These are phyloP conservation scores for Rhodeus uyekii DNA, from an alignment of 2,797 vertebrate genomes.

Conservation along the genomic window DNA sequence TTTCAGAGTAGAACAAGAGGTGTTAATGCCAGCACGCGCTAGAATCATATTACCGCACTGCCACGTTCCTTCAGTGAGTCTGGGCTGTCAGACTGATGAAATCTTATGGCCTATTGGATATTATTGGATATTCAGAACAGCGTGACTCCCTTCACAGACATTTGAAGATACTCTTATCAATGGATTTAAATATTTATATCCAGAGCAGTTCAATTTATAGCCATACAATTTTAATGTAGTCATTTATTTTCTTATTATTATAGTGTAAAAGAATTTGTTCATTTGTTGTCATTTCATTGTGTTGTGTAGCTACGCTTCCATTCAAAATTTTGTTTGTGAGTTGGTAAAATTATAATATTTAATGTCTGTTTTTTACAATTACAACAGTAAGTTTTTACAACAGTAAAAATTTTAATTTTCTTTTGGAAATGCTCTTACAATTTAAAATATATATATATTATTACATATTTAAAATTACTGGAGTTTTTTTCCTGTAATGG, in stretches of 20 bases:
- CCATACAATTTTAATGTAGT: background rate
- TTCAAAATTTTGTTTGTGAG: background rate
- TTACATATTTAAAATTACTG: background rate
- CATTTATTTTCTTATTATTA: background rate
- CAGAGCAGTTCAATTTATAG: background rate
- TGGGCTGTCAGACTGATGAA: background rate
- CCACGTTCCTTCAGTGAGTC: constrained; percentile 9
- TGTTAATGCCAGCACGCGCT: constrained; percentile 37
- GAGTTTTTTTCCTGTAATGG: background rate
- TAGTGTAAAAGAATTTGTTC: background rate
- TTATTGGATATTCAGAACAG: background rate
- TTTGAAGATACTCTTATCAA: background rate
- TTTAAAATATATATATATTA: no score
- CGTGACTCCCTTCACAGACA: background rate
- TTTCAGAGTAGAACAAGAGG: constrained; percentile 28
- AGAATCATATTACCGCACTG: constrained; percentile 36
- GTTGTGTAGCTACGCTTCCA: no score
- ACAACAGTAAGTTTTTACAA: no score
- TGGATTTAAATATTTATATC: background rate
- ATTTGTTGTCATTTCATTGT: background rate
- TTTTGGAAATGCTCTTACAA: background rate
- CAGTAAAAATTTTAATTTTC: no score
- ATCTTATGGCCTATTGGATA: background rate
- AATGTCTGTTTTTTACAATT: no score
- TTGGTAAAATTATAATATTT: background rate